Percentiles rank a stretch among this genome's conserved stretches.
Evolutionary conservation across 2,888 invertebrate species (phyloP).

Genomic region (Cancer borealis): DNA sequence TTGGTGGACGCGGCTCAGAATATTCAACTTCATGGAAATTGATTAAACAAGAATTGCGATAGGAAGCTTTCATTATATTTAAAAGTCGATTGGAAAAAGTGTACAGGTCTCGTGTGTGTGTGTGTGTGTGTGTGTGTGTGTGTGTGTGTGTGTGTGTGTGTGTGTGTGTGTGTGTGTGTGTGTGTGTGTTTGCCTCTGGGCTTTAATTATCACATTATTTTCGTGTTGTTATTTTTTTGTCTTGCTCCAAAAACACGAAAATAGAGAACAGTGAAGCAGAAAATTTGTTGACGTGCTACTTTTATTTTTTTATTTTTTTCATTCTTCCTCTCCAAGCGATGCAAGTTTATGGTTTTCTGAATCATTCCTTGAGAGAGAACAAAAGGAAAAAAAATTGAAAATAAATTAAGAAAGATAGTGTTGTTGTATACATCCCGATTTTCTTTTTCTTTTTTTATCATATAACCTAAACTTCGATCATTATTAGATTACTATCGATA

Average conservation of each 20-base stretch:
- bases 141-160: constrained; percentile 20
- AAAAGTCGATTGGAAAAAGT: neutral
- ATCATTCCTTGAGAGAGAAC: neutral
- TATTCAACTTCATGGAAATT: neutral
- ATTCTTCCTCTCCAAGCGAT: neutral
- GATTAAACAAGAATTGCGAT: neutral
- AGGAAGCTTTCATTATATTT: neutral
- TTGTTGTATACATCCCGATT: neutral
- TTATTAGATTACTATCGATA: neutral
- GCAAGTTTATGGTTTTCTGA: neutral
- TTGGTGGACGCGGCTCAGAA: neutral
- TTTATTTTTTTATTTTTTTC: neutral
- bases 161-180: neutral
- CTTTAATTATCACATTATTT: neutral
- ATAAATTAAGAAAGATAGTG: neutral
- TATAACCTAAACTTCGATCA: neutral
- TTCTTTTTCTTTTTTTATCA: neutral
- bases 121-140: constrained; percentile 13
- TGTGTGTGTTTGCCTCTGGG: neutral
- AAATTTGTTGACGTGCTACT: neutral
- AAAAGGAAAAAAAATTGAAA: neutral
- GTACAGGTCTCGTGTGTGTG: neutral
- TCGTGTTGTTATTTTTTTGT: neutral
- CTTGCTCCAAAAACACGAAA: neutral
- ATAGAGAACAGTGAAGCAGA: neutral